A percentile compares a stretch with the other conserved stretches of the same genome.
phyloP scores from a whole-genome alignment of 2,888 invertebrate genomes.

The Oligia fasciuncula region DNA sequence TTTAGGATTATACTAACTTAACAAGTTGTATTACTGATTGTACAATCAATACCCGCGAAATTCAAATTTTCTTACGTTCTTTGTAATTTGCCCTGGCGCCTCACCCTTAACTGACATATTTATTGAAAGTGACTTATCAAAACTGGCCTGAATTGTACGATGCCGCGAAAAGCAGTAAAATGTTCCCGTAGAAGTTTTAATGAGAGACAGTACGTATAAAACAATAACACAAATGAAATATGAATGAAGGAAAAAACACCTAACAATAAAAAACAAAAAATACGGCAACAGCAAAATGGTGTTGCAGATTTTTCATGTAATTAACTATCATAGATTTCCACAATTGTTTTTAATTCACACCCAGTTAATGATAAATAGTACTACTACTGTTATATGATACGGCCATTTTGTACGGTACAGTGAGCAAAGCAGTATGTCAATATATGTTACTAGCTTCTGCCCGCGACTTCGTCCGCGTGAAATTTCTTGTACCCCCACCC shows the following conservation, averaged over 20 bases:
- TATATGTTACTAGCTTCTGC: too few species aligned
- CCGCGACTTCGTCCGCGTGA: too few species aligned
- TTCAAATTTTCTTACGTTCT: too few species aligned
- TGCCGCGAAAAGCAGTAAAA: too few species aligned
- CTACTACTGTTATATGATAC: not conserved
- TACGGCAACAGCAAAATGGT: not conserved
- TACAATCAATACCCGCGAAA: too few species aligned
- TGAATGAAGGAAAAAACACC: not conserved
- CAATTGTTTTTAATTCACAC: slow-evolving; percentile 17
- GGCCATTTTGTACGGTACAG: slow-evolving; percentile 19
- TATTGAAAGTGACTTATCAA: not conserved
- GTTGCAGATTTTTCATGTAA: not conserved
- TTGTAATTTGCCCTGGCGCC: too few species aligned
- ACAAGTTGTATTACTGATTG: too few species aligned
- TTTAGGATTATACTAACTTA: too few species aligned
- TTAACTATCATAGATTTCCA: slow-evolving; percentile 1
- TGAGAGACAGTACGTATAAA: not conserved
- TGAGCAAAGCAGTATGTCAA: slow-evolving; percentile 24
- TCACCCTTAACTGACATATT: not conserved
- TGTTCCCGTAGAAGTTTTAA: not conserved
- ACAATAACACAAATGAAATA: not conserved
- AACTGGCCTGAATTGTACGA: not conserved
- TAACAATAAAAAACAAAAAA: not conserved
- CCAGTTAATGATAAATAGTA: slow-evolving; percentile 7
- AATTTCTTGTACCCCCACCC: too few species aligned